Percentiles rank a stretch among this genome's conserved stretches.
These are phyloP conservation scores for Anguilla rostrata DNA, from an alignment of 2,113 vertebrate genomes.

Conservation along the genomic window DNA sequence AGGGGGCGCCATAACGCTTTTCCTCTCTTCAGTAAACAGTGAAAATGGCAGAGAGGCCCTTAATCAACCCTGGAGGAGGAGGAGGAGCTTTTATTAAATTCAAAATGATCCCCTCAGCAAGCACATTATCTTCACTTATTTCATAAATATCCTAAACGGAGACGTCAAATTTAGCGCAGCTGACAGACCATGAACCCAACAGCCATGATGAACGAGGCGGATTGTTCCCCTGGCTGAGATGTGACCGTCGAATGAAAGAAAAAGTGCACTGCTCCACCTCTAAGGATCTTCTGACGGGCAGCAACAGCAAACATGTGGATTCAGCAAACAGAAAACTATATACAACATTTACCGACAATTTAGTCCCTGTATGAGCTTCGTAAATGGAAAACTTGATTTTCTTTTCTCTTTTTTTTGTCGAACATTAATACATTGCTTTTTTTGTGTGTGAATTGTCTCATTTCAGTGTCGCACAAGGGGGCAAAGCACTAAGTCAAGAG, in stretches of 20 bases:
- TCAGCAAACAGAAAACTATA: constrained; percentile 52
- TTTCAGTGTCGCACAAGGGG: constrained; percentile 50
- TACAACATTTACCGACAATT: constrained; percentile 70
- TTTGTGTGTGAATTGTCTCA: constrained; percentile 45
- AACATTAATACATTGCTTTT: constrained; percentile 25
- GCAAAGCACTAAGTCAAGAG: constrained; percentile 45
- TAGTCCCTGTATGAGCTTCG: constrained; percentile 33
- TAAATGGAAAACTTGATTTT: too few species aligned
- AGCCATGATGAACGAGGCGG: not conserved
- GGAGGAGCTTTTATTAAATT: constrained; percentile 15
- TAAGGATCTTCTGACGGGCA: not conserved
- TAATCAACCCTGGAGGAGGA: not conserved
- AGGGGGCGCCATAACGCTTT: not conserved
- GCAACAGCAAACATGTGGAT: constrained; percentile 30
- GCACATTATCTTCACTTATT: not conserved
- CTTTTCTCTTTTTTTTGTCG: not conserved
- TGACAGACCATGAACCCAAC: not conserved
- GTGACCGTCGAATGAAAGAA: not conserved
- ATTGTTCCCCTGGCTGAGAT: not conserved
- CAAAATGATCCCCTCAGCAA: not conserved
- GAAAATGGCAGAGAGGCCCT: not conserved
- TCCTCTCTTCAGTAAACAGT: not conserved
- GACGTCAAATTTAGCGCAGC: not conserved
- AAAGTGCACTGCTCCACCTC: not conserved
- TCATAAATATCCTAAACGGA: not conserved